phyloP scores from a whole-genome alignment of 1,140 invertebrate species.

The Liolophura sinensis region DNA sequence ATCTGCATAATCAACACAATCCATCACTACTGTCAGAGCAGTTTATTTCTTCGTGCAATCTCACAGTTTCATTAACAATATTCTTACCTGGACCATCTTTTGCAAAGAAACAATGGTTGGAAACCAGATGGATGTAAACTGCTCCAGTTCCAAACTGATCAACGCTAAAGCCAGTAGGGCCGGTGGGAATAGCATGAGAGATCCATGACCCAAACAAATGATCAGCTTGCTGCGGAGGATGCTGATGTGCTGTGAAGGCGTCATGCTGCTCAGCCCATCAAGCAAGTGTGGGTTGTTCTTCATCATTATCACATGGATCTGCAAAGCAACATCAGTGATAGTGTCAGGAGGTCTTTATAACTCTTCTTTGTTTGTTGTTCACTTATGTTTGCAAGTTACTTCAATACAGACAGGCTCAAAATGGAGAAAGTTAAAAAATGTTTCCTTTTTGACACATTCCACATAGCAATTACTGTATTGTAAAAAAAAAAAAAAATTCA shows the following conservation, averaged over 20 bases:
- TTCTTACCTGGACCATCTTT: slow-evolving; percentile 45
- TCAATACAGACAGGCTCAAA: too few species aligned
- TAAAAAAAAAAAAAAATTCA: too few species aligned
- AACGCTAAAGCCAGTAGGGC: slow-evolving; percentile 45
- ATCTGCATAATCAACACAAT: neutral
- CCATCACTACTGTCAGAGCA: neutral
- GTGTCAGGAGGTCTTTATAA: too few species aligned
- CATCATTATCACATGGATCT: slow-evolving; percentile 54
- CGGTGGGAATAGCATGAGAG: slow-evolving; percentile 38
- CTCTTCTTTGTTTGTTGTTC: too few species aligned
- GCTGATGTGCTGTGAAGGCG: slow-evolving; percentile 47
- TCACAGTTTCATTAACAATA: neutral
- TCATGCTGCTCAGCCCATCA: slow-evolving; percentile 44
- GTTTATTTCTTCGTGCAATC: neutral
- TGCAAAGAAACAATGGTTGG: slow-evolving; percentile 44
- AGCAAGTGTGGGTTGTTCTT: slow-evolving; percentile 52
- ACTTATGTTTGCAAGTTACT: too few species aligned
- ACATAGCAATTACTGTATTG: too few species aligned
- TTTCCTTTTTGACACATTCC: too few species aligned
- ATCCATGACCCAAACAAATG: slow-evolving; percentile 38
- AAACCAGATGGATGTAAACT: slow-evolving; percentile 45
- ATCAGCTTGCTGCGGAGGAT: slow-evolving; percentile 45
- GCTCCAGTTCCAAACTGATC: slow-evolving; percentile 53
- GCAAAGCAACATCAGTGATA: slow-evolving; percentile 8
- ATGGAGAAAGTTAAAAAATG: too few species aligned